phyloP scores from a whole-genome alignment of 2,797 vertebrate genomes.

The Sciaenops ocellatus region DNA sequence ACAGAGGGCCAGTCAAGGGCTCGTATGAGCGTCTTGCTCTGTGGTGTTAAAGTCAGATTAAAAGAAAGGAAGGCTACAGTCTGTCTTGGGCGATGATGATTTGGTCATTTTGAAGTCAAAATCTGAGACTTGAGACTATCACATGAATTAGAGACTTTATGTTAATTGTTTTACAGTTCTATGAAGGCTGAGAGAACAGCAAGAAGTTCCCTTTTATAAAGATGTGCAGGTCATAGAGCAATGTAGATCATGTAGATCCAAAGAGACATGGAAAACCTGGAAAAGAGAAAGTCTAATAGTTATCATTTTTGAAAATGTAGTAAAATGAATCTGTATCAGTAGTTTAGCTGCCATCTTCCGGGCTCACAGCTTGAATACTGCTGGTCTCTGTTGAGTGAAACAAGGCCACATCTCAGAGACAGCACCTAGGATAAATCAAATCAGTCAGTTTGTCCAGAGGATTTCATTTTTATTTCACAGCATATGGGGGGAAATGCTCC shows the following conservation, averaged over 20 bases:
- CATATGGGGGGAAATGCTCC: neutral
- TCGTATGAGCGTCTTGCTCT: slow-evolving; percentile 6
- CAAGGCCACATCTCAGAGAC: neutral
- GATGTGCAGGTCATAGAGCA: neutral
- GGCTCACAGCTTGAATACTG: neutral
- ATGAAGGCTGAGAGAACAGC: neutral
- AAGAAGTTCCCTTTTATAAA: neutral
- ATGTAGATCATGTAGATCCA: neutral
- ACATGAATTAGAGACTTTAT: neutral
- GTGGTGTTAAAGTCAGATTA: neutral
- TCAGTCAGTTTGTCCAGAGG: neutral
- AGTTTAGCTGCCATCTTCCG: neutral
- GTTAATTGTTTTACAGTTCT: neutral
- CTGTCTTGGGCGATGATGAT: neutral
- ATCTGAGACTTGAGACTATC: neutral
- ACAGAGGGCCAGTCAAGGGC: neutral
- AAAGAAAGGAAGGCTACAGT: neutral
- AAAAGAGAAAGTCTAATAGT: neutral
- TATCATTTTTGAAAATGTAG: neutral
- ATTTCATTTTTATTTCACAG: neutral
- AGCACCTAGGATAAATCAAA: neutral
- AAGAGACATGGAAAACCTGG: neutral
- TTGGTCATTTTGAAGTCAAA: neutral
- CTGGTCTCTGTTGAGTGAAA: neutral
- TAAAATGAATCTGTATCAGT: neutral